Base-by-base conservation (phyloP, 1,140 invertebrate genomes). In the Bombus fervidus region DNA sequence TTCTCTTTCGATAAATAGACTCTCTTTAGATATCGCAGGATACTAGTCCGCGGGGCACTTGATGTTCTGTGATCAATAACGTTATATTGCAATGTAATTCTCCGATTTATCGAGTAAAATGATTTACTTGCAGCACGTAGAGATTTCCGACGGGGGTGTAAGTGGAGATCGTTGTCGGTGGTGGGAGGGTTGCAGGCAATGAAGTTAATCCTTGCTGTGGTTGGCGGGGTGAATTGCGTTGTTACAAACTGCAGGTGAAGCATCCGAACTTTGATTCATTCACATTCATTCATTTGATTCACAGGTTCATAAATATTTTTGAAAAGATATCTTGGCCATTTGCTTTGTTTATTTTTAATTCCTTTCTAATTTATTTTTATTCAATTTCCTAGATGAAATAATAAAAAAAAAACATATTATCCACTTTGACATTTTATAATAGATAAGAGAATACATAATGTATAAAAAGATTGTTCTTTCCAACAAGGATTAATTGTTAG, bases 41-140 rank as follows among this genome's bases (percentile, higher is more conserved):
- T 53, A 53, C 47, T 3, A 8, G 47, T 22, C 47, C 47, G 47
- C 47, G 18, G 47, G 5, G 18, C 47, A 53, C 47, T 18, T 9
- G 34, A 53, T 77, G 59, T 43, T 62, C 64, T 25, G 57, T 47
- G 81, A 82, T 82, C 81, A 47, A 82, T 82, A 75, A 82, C 57
- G 6, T 22, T 34, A 22, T 62, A 62, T 13, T 4, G 39, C 31
- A 15, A 66, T n/a, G 71, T 82, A 75, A 75, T 64, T 59, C 57
- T n/a, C n/a, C 57, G 69, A 74, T 74, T 82, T 81, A 28, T 31
- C 25, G 34, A 15, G 34, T 34, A 15, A 62, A 39, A 77, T 59
- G 53, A 77, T 76, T 76, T 39, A 59, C n/a, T 74, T 31, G 41
- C n/a, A 22, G 31, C 31, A 66, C 22, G 37, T 39, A 18, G 0